Conservation (phyloP, 1,140 invertebrate species). For the Phthorimaea operculella region DNA sequence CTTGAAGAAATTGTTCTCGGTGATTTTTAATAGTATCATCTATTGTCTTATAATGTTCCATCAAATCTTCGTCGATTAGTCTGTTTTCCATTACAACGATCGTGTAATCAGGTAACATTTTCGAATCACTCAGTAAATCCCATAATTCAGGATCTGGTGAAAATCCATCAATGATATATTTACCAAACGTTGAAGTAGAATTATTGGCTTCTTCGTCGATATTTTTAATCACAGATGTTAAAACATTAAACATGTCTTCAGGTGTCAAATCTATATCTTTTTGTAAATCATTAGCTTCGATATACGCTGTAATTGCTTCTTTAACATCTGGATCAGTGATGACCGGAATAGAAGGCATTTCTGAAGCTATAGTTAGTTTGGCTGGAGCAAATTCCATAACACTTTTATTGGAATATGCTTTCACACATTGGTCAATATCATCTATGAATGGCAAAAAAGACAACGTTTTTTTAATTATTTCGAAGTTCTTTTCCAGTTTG, state of each 20-base stretch:
- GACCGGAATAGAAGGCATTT: slow-evolving; percentile 38
- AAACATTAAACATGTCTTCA: slow-evolving; percentile 49
- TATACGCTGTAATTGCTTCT: slow-evolving; percentile 41
- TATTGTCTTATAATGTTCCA: slow-evolving; percentile 40
- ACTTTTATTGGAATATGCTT: slow-evolving; percentile 21
- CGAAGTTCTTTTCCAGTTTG: slow-evolving; percentile 18
- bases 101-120: slow-evolving; percentile 66
- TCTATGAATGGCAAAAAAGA: slow-evolving; percentile 39
- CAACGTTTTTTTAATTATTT: slow-evolving; percentile 23
- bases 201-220: slow-evolving; percentile 41
- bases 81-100: slow-evolving; percentile 65
- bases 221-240: slow-evolving; percentile 44
- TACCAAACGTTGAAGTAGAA: slow-evolving; percentile 43
- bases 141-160: slow-evolving; percentile 60
- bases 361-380: slow-evolving; percentile 25
- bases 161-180: slow-evolving; percentile 71
- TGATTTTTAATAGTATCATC: slow-evolving; percentile 39
- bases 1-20: slow-evolving; percentile 33
- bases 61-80: slow-evolving; percentile 47
- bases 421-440: slow-evolving; percentile 34
- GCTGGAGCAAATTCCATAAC: slow-evolving; percentile 38
- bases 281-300: slow-evolving; percentile 47
- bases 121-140: slow-evolving; percentile 45
- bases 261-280: slow-evolving; percentile 42
- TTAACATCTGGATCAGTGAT: slow-evolving; percentile 50